Evolutionary conservation across 2,888 invertebrate genomes (phyloP), one percentile per base, ranked within the genome.

Genomic region (Acrobasis consociella): DNA sequence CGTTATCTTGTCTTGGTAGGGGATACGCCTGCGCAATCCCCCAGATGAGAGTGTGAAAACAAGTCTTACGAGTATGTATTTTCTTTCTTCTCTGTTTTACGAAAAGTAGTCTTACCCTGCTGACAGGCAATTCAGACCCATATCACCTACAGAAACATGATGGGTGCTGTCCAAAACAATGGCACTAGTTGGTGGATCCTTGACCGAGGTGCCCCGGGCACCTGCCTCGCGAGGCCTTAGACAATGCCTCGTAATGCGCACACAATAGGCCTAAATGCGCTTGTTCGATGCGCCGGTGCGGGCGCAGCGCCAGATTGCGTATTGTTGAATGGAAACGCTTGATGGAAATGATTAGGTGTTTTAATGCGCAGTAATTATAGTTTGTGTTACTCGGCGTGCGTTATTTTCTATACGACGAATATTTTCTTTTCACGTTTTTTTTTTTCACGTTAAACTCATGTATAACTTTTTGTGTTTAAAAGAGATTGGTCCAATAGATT

Each of bases 171-270:
- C 42, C 56, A 56, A 42, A 56, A 56, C 56, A 56, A 56, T 56
- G 42, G 42, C 53, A 16, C 38, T 38, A 55, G 42, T 56, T 56
- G 42, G 56, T 42, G 56, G 39, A 56, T 56, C 55, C 55, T 55
- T 39, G 56, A 17, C 56, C 56, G 56, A 56, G 42, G 56, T n/a
- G 56, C 56, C 56, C n/a, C 42, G 13, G 56, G 56, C 56, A 56
- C 56, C 56, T 56, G 56, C 56, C 55, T 56, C 17, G 42, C 56
- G 56, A 13, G 17, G 17, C 56, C 42, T 13, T 11, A 22, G 11
- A 56, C 56, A 56, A 56, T 56, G 39, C 56, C 56, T 56, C 56
- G 56, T 56, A 56, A 56, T 56, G 56, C 42, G 46, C 13, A 2
- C 56, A 56, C 56, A 56, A 56, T 56, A 38, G n/a, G 53, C 37